Conservation (phyloP, 2,888 invertebrate species). For the Lottia gigantea region DNA sequence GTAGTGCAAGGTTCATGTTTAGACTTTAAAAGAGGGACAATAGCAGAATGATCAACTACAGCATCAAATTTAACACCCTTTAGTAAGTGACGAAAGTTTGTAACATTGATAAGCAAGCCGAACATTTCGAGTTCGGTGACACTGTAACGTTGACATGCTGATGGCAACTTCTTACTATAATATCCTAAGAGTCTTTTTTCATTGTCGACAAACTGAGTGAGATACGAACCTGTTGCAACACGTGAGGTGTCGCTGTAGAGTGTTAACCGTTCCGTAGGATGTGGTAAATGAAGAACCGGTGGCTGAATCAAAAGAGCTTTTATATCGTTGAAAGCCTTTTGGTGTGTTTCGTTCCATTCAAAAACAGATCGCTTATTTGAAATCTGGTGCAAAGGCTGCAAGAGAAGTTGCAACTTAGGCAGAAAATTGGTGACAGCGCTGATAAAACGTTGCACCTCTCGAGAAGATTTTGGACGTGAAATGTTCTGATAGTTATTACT, state of each 20-base stretch:
- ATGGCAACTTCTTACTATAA: neutral
- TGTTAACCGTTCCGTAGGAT: neutral
- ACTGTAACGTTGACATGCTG: neutral
- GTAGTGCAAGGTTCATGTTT: neutral
- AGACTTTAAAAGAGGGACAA: neutral
- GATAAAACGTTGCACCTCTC: neutral
- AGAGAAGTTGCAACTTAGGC: neutral
- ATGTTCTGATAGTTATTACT: neutral
- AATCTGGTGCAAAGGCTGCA: neutral
- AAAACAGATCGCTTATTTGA: neutral
- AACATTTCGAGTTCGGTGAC: neutral
- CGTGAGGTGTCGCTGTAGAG: neutral
- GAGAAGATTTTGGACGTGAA: neutral
- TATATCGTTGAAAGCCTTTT: too few relatives aligned
- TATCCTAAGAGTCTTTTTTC: neutral
- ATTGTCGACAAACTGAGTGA: neutral
- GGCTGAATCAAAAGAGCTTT: too few relatives aligned
- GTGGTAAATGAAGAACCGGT: neutral
- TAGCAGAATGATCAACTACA: slow-evolving; percentile 2
- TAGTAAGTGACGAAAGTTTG: neutral
- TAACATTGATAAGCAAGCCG: neutral
- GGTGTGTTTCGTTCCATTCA: neutral
- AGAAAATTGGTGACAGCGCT: neutral
- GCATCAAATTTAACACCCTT: neutral
- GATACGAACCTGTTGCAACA: neutral